Evolutionary conservation across 1,140 invertebrate species (phyloP).

Genomic region (Hetaerina americana): DNA sequence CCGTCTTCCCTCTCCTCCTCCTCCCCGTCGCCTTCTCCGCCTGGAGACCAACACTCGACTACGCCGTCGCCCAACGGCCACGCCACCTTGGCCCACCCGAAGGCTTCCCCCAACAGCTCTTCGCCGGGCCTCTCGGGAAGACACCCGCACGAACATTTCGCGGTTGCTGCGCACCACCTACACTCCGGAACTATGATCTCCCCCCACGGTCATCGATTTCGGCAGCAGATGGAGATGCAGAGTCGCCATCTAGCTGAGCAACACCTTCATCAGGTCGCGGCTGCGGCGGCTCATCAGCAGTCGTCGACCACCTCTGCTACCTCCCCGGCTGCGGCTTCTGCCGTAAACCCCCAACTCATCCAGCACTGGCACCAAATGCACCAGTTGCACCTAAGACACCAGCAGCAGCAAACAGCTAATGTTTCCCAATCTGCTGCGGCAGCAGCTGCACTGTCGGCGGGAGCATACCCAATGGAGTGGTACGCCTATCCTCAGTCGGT

Average conservation of each 20-base stretch:
- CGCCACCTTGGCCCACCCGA: not conserved
- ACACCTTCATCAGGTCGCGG: not conserved
- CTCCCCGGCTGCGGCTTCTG: not conserved
- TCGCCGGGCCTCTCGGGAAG: not conserved
- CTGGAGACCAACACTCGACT: not conserved
- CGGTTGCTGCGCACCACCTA: not conserved
- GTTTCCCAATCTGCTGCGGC: not conserved
- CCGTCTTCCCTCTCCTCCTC: not conserved
- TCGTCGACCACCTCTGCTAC: not conserved
- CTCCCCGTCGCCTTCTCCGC: not conserved
- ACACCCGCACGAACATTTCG: not conserved
- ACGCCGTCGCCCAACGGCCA: not conserved
- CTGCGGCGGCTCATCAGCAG: not conserved
- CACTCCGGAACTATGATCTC: not conserved
- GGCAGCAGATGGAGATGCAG: not conserved
- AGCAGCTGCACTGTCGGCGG: not conserved
- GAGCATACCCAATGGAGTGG: not conserved
- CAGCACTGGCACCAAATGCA: not conserved
- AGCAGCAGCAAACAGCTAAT: not conserved
- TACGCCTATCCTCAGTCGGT: not conserved
- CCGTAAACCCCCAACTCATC: not conserved
- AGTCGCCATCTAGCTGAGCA: not conserved
- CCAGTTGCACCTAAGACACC: not conserved
- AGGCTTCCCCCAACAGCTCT: not conserved
- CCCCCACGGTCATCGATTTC: not conserved